A percentile compares a stretch with the other conserved stretches of the same genome.
These are phyloP conservation scores for Pyrrhopygopsis socrates DNA, from an alignment of 2,888 invertebrate genomes.

Conservation along the genomic window DNA sequence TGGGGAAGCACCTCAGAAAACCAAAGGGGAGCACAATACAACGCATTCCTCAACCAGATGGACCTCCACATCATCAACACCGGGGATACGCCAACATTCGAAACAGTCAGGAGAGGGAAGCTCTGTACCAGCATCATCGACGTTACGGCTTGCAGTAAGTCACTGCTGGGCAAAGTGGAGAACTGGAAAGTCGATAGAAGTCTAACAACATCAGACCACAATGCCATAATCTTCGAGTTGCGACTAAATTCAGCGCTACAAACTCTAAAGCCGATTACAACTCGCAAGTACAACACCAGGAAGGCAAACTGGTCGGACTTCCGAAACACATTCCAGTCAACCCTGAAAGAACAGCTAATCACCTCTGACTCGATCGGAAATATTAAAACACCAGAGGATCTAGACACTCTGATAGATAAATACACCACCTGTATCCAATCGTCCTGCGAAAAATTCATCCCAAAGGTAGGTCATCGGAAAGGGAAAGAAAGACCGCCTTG, in stretches of 20 bases:
- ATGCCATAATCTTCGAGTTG: constrained; percentile 75
- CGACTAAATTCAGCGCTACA: constrained; percentile 2
- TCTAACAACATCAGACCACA: constrained; percentile 77
- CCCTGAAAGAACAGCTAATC: too few species aligned
- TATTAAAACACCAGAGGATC: background rate
- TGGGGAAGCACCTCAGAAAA: background rate
- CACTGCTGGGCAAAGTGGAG: constrained; percentile 61
- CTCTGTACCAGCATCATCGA: background rate
- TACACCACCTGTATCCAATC: background rate
- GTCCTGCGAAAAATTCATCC: constrained; percentile 33
- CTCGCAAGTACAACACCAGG: constrained; percentile 45
- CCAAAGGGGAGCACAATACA: background rate
- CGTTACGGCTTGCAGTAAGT: constrained; percentile 1
- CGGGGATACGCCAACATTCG: background rate
- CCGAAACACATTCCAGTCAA: background rate
- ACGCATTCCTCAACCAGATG: background rate
- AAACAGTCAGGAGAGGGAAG: background rate
- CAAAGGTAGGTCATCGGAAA: constrained; percentile 1
- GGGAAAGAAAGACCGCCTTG: constrained; percentile 23
- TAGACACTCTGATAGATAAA: background rate
- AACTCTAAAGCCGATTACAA: constrained; percentile 28
- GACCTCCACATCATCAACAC: background rate
- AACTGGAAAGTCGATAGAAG: constrained; percentile 70
- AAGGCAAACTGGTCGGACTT: constrained; percentile 43
- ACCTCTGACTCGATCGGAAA: background rate